phyloP scores from a whole-genome alignment of 2,113 vertebrate genomes.

The Hydrolagus affinis region DNA sequence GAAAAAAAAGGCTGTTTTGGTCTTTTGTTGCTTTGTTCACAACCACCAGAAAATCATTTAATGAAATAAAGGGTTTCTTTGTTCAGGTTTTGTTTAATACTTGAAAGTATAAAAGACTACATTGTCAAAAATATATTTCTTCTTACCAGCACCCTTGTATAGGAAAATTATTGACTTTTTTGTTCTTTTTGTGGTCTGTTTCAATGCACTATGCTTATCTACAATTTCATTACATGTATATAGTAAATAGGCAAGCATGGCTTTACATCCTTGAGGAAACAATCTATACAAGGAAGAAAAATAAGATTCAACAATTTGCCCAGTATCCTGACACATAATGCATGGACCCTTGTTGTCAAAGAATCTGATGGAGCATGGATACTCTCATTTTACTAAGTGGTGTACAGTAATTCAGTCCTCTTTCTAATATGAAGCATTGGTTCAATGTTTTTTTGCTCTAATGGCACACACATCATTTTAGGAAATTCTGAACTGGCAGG shows the following conservation, averaged over 20 bases:
- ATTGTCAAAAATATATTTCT: slow-evolving; percentile 85
- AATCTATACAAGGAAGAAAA: slow-evolving; percentile 77
- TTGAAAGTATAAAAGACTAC: slow-evolving; percentile 91
- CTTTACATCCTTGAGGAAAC: slow-evolving; percentile 83
- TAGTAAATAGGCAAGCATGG: slow-evolving; percentile 88
- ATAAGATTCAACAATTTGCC: slow-evolving; percentile 73
- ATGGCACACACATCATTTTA: slow-evolving; percentile 57
- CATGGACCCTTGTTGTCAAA: slow-evolving; percentile 71
- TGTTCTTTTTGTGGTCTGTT: slow-evolving; percentile 60
- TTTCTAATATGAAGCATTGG: neutral
- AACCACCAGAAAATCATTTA: slow-evolving; percentile 76
- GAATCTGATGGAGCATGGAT: slow-evolving; percentile 7
- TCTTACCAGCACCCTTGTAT: slow-evolving; percentile 81
- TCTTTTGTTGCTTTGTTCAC: slow-evolving; percentile 70
- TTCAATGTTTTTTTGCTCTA: slow-evolving; percentile 47
- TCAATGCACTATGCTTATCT: slow-evolving; percentile 80
- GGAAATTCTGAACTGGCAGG: slow-evolving; percentile 61
- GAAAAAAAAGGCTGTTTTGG: slow-evolving; percentile 69
- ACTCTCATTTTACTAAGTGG: neutral
- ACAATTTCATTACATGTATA: slow-evolving; percentile 87
- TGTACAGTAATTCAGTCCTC: neutral
- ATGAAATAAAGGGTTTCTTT: slow-evolving; percentile 92
- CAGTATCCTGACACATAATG: slow-evolving; percentile 77
- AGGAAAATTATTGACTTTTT: slow-evolving; percentile 76
- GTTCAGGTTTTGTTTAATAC: slow-evolving; percentile 81